Conservation (phyloP, 2,113 vertebrate species). For the Acinonyx jubatus region DNA sequence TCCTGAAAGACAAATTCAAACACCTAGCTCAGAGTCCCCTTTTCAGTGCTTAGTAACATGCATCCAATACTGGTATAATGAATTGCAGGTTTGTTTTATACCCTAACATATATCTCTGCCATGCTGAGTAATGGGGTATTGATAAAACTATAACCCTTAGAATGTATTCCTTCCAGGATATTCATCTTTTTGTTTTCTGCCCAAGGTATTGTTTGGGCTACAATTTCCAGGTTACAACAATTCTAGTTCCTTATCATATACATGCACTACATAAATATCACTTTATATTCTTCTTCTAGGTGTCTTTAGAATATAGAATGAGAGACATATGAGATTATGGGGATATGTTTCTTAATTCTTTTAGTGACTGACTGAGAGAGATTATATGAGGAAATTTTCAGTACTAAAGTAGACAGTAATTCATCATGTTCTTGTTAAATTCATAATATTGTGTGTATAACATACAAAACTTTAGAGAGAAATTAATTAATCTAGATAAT, state of each 20-base stretch:
- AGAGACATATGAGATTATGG: background rate
- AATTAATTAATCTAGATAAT: background rate
- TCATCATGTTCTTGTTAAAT: background rate
- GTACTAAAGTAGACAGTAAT: background rate
- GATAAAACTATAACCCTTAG: background rate
- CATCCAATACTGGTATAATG: background rate
- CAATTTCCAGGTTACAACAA: background rate
- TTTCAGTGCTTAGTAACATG: background rate
- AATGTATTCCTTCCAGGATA: background rate
- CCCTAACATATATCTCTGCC: background rate
- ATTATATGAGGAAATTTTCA: background rate
- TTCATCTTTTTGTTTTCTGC: background rate
- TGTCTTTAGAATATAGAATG: background rate
- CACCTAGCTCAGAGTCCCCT: no score
- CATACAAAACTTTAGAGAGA: background rate
- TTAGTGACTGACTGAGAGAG: background rate
- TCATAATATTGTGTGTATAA: background rate
- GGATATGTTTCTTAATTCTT: background rate
- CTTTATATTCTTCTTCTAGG: background rate
- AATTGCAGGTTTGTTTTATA: background rate
- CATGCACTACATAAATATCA: background rate
- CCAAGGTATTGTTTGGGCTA: background rate
- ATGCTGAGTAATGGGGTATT: background rate
- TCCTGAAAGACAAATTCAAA: background rate
- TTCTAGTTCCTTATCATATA: background rate